phyloP scores from a whole-genome alignment of 2,888 invertebrate genomes.

The Celastrina argiolus region DNA sequence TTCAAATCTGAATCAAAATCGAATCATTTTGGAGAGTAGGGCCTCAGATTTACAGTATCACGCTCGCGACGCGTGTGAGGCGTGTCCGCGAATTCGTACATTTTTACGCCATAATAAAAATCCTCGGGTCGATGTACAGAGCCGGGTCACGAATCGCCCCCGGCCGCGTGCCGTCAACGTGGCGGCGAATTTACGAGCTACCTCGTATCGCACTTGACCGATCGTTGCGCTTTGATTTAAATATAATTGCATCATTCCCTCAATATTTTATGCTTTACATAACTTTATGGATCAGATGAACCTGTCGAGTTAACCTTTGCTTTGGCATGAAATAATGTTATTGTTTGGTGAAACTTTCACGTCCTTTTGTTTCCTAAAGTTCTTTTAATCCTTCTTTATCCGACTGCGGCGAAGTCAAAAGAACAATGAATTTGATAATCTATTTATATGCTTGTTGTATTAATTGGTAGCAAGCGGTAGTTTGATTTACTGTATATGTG shows the following conservation, averaged over 20 bases:
- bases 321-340: constrained; percentile 8
- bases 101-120: constrained; percentile 73
- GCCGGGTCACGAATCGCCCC: constrained; percentile 70
- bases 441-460: too few relatives aligned
- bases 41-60: constrained; percentile 46
- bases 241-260: constrained; percentile 28
- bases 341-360: neutral
- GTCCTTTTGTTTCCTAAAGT: neutral
- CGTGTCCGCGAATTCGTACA: constrained; percentile 65
- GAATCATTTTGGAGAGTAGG: too few relatives aligned
- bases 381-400: too few relatives aligned
- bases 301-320: constrained; percentile 8
- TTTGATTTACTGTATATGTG: neutral
- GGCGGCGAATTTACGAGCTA: constrained; percentile 62
- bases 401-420: too few relatives aligned
- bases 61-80: constrained; percentile 63
- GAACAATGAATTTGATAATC: too few relatives aligned
- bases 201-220: constrained; percentile 50
- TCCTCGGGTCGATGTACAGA: constrained; percentile 64
- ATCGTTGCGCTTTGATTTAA: constrained; percentile 47
- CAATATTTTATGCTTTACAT: constrained; percentile 19
- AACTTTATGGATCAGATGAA: constrained; percentile 9
- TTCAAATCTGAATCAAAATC: too few relatives aligned
- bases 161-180: constrained; percentile 62
- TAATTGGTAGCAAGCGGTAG: too few relatives aligned